These are phyloP conservation scores for Pleuronectes platessa DNA, from an alignment of 2,113 vertebrate species.

Conservation along the genomic window DNA sequence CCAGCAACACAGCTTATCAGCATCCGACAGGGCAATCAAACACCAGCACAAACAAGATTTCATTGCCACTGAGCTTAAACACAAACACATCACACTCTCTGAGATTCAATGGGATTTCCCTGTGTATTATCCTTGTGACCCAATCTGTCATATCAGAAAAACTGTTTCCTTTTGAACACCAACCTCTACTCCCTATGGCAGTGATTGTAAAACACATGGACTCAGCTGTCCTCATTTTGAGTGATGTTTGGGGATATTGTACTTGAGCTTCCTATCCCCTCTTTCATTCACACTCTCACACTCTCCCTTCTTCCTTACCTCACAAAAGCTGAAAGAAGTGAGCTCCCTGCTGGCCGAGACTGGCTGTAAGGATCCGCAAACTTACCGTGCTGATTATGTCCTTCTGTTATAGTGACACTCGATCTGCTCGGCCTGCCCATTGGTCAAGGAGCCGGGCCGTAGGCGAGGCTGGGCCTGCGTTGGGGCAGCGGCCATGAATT, in stretches of 20 bases:
- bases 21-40: conserved; percentile 3
- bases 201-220: conserved; percentile 61
- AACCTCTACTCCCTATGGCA: conserved; percentile 29
- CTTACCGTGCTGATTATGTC: conserved; percentile 78
- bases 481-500: conserved; percentile 65
- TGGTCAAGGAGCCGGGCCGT: conserved; percentile 73
- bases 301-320: conserved; percentile 84
- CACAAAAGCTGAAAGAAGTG: conserved; percentile 82
- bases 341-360: conserved; percentile 85
- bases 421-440: conserved; percentile 83
- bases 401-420: conserved; percentile 93
- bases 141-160: not conserved
- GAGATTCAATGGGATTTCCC: not conserved
- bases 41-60: not conserved
- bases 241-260: conserved; percentile 38
- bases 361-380: conserved; percentile 85
- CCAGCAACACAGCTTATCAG: not conserved
- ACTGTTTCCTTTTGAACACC: not conserved
- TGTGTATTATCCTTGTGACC: not conserved
- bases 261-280: conserved; percentile 37
- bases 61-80: not conserved
- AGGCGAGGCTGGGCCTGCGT: conserved; percentile 44
- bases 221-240: conserved; percentile 45
- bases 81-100: not conserved
- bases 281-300: conserved; percentile 33